Base-by-base conservation (phyloP, 2,888 invertebrate species). In the Nomada flava region DNA sequence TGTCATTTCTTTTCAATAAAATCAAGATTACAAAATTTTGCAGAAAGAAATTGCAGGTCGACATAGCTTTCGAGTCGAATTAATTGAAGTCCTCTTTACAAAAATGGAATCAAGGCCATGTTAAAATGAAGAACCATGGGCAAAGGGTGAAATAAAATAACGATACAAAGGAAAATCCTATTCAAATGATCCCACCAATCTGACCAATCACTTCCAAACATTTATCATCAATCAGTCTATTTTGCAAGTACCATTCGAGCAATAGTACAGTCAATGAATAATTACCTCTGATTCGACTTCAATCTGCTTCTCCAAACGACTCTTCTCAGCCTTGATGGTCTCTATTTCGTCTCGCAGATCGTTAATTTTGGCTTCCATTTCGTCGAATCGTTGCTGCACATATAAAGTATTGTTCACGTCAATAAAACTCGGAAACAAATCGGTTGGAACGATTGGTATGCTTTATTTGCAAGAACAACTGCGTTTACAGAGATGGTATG, bases 321-420 rank as follows among this genome's bases (percentile, higher is more conserved):
- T 87, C 80, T 93, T 93, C 80, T 93, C 93, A 50, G 92, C 91
- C 83, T 93, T 93, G 76, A 93, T 91, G 70, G 88, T 90, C 73
- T 92, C 92, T 76, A 93, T 91, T 89, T 93, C 89, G 76, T 91
- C 90, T 65, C 92, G 89, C 13, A 93, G 92, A 85, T 93, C 92
- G 83, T 92, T 91, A 82, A 93, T 93, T 86, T 93, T 93, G 82
- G 88, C 90, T 91, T 93, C 93, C 93, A 93, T 93, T 87, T 93
- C 93, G 88, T 93, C 93, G 80, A 93, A 93, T 79, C 92, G 92
- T 91, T 91, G 93, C 93, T 93, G 91, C 89, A 89, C 90, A 91
- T 85, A 91, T 82, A 92, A 88, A 87, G 83, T 84, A 81, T 88
- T 85, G 42, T 89, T 83, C 85, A 76, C 86, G 75, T 89, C 78